Base-by-base conservation (phyloP, 2,888 invertebrate species). In the Vandiemenella viatica region DNA sequence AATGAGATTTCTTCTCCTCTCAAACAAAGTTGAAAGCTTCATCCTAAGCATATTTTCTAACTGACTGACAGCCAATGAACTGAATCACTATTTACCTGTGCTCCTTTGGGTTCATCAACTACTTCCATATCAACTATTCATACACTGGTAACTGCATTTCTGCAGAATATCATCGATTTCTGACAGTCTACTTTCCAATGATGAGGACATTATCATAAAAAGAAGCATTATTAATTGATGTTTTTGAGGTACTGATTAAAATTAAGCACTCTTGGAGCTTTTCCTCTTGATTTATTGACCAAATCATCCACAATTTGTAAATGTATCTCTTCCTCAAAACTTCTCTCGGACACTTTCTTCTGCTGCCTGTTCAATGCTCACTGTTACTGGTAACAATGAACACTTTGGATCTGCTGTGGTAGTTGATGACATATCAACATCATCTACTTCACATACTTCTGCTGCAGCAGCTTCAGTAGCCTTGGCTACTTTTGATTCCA, bases 401-500 rank as follows among this genome's bases (percentile, higher is more conserved):
- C n/a, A n/a, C 3, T 42, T 21, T 13, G n/a, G 10, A 8, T 7
- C 37, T 13, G 19, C 42, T 13, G 21, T 13, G n/a, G 18, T 19
- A 7, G 20, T 19, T 13, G 16, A 10, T 16, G 16, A 15, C 17
- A 5, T 42, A 7, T 42, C 42, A 8, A n/a, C n/a, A 8, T 20
- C 21, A 19, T 20, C 13, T 5, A 6, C 19, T 8, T 4, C 13
- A 8, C 38, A 5, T 17, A 8, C 16, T 38, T 38, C 16, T 8
- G 19, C 13, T 13, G 21, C 10, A 19, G 21, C n/a, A n/a, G 18
- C 69, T 67, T 56, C 56, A 40, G 73, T 65, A 21, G 75, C 79
- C 54, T 75, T 77, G 15, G 80, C 76, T 40, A 85, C 79, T 67
- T 85, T 82, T 56, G 82, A 78, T 67, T 88, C 88, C 57, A 87